These are phyloP conservation scores for Drosophila kokeensis DNA, from an alignment of 2,888 invertebrate genomes.

Conservation along the genomic window DNA sequence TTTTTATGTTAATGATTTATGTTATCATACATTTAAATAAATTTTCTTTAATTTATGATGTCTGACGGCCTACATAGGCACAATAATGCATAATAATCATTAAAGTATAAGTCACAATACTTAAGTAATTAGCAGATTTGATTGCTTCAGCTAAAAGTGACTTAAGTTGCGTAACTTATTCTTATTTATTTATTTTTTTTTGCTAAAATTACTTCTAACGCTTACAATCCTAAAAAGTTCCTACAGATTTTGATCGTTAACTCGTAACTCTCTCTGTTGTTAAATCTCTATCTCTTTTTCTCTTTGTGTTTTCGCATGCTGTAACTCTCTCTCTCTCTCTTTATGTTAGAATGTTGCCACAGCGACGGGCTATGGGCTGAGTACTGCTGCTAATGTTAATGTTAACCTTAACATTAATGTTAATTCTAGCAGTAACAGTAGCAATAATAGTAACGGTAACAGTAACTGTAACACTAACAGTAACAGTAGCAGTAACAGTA, in stretches of 20 bases:
- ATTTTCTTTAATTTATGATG: no score
- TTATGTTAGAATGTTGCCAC: slow-evolving; percentile 83
- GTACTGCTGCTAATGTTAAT: slow-evolving; percentile 71
- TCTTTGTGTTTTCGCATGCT: slow-evolving; percentile 43
- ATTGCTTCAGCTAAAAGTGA: background rate
- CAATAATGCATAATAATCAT: no score
- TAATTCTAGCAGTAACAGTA: slow-evolving; percentile 27
- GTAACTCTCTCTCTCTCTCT: slow-evolving; percentile 21
- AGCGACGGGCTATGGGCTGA: slow-evolving; percentile 82
- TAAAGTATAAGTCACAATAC: background rate
- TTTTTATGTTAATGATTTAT: no score
- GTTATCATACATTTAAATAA: no score
- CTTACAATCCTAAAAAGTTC: background rate
- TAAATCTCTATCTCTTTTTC: slow-evolving; percentile 19
- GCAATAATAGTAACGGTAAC: slow-evolving; percentile 54
- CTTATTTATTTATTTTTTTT: background rate
- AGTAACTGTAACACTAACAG: slow-evolving; percentile 15
- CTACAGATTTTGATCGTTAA: background rate
- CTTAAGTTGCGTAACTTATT: background rate
- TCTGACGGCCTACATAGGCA: no score
- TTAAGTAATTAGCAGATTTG: background rate
- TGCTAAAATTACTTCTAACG: background rate
- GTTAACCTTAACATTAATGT: slow-evolving; percentile 72
- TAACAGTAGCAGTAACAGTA: slow-evolving; percentile 13
- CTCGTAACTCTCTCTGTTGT: slow-evolving; percentile 7